Conservation (phyloP, 2,888 invertebrate species). For the Pristionchus mayeri region DNA sequence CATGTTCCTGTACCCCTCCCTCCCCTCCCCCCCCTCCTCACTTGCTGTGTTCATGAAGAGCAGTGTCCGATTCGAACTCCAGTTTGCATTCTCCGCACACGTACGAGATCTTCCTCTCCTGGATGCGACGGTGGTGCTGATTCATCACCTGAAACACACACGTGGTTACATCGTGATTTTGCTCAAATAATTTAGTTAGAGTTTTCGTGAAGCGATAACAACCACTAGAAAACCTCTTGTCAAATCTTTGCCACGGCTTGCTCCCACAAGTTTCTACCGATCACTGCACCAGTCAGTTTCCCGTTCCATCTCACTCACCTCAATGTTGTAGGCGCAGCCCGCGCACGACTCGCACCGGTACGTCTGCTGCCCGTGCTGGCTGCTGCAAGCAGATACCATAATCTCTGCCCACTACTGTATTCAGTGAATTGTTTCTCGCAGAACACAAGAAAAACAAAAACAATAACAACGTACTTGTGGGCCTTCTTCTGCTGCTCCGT, state of each 20-base stretch:
- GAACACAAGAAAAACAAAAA: not conserved
- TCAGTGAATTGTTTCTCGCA: not conserved
- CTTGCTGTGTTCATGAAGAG: constrained; percentile 22
- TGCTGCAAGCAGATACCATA: not conserved
- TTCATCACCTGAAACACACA: constrained; percentile 1
- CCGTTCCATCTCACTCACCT: not conserved
- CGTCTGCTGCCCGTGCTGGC: constrained; percentile 25
- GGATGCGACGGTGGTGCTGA: not conserved
- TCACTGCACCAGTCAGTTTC: too few species aligned
- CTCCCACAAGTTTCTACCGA: too few species aligned
- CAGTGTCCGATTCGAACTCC: constrained; percentile 36
- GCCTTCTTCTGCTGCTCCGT: not conserved
- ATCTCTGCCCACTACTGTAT: not conserved
- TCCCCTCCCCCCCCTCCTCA: not conserved
- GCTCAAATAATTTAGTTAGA: too few species aligned
- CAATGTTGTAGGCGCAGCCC: constrained; percentile 9
- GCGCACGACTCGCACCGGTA: constrained; percentile 28
- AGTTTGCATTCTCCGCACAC: constrained; percentile 7
- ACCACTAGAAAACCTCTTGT: too few species aligned
- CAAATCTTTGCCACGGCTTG: too few species aligned
- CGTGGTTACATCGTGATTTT: too few species aligned
- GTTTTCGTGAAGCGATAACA: too few species aligned
- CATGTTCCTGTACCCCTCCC: too few species aligned
- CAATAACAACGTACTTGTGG: constrained; percentile 8
- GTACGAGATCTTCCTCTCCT: not conserved